Percentiles rank a stretch among this genome's conserved stretches.
phyloP scores from a whole-genome alignment of 2,888 invertebrate species.

The Cryptus armator region DNA sequence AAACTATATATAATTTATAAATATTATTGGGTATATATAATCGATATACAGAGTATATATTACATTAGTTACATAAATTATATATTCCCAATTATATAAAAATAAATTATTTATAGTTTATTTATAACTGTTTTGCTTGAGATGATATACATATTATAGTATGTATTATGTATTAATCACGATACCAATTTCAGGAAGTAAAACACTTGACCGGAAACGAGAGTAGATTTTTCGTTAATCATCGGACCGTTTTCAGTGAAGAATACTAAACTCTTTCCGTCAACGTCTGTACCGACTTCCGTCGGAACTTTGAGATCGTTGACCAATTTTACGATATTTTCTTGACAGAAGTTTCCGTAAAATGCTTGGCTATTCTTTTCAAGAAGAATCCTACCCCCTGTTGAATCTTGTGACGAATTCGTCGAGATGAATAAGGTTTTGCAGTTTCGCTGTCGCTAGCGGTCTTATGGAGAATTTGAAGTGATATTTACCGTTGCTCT shows the following conservation, averaged over 20 bases:
- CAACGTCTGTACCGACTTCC: slow-evolving; percentile 8
- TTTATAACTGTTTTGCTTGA: too few species aligned
- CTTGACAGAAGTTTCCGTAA: slow-evolving; percentile 72
- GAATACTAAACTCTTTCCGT: slow-evolving; percentile 58
- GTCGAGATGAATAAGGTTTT: slow-evolving; percentile 21
- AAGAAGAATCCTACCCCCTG: slow-evolving; percentile 70
- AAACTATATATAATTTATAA: too few species aligned
- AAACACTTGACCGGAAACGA: slow-evolving; percentile 73
- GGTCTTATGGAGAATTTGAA: neutral
- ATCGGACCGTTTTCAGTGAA: slow-evolving; percentile 61
- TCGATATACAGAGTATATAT: too few species aligned
- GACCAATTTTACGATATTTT: slow-evolving; percentile 67
- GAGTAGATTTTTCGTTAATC: slow-evolving; percentile 60
- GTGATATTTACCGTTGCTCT: slow-evolving; percentile 72
- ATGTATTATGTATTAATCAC: neutral
- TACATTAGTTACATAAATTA: too few species aligned
- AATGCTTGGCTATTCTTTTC: slow-evolving; percentile 68
- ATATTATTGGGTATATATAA: too few species aligned
- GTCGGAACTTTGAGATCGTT: slow-evolving; percentile 66
- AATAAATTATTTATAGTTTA: too few species aligned
- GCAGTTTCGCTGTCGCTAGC: neutral
- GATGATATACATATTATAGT: neutral
- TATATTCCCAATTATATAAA: too few species aligned
- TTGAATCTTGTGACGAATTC: slow-evolving; percentile 52
- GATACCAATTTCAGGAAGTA: slow-evolving; percentile 75